Evolutionary conservation across 2,888 invertebrate species (phyloP), one percentile per base, ranked within the genome.

Genomic region (Helleia helle): DNA sequence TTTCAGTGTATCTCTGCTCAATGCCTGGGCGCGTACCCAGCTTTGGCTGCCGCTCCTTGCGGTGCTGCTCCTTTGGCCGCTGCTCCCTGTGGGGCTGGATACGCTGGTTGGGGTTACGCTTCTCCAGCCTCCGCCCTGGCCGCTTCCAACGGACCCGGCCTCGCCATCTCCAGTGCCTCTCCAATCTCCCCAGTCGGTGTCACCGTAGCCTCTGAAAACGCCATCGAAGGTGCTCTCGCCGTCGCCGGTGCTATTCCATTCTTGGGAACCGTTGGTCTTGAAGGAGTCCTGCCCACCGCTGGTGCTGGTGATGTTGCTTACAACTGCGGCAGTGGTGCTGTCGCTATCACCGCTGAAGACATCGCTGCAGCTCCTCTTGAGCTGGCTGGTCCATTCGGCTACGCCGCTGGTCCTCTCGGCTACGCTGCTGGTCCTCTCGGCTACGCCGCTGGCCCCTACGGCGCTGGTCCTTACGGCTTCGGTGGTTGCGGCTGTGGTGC

Each of bases 181-280:
- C 55, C 59, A 12, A 50, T 59, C 26, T 49, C 59, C 3, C 51
- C 57, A 4, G 48, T 42, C 22, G 65, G 65, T 7, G 45, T 65
- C 14, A 50, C 61, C 6, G 56, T 65, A 6, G 39, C 54, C 4
- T 62, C 62, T n/a, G 62, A 65, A 38, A 60, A 62, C 42, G 51
- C 40, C 0, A 57, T 59, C 26, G 56, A 55, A 40, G 65, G 65
- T 1, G 37, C 44, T 1, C 40, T 62, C 2, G 48, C 53, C 9
- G 55, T 57, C n/a, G 40, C 30, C 7, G 62, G 60, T 7, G 55
- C 50, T 36, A 45, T 61, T 40, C 61, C 61, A 2, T 56, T 59
- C 50, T 29, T 60, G 39, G 54, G 54, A 31, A 55, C 58, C 4
- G 60, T 61, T 8, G 52, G 45, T 14, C 44, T 60, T 15, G 56